These are phyloP conservation scores for Drosophila mercatorum DNA, from an alignment of 2,888 invertebrate species.

Conservation along the genomic window DNA sequence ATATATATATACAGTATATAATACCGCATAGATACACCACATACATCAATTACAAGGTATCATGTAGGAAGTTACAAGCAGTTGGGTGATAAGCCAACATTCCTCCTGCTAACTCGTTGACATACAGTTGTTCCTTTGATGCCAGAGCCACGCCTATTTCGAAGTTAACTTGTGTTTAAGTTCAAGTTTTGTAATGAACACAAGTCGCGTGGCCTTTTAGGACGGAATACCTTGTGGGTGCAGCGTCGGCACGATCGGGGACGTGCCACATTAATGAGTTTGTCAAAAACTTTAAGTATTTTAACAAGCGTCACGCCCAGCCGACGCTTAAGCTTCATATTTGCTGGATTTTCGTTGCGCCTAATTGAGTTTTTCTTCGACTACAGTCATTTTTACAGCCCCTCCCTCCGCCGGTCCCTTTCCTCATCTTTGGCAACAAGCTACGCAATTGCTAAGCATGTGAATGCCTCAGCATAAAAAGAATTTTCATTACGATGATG, in stretches of 20 bases:
- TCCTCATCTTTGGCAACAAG: too few species aligned
- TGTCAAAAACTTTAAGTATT: constrained; percentile 46
- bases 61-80: background rate
- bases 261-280: constrained; percentile 49
- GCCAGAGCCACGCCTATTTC: constrained; percentile 22
- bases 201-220: constrained; percentile 25
- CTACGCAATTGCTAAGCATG: constrained; percentile 25
- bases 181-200: constrained; percentile 30
- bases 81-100: background rate
- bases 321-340: background rate
- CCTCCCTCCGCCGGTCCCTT: too few species aligned
- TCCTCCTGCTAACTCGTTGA: constrained; percentile 40
- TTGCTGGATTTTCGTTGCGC: constrained; percentile 39
- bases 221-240: background rate
- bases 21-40: too few species aligned
- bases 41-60: background rate
- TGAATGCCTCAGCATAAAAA: constrained; percentile 59
- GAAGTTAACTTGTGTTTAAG: constrained; percentile 16
- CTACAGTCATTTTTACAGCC: constrained; percentile 6
- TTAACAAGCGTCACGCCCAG: constrained; percentile 40
- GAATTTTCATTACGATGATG: constrained; percentile 68
- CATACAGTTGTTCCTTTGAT: constrained; percentile 27
- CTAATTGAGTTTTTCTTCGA: constrained; percentile 71
- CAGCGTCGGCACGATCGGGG: background rate
- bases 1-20: too few species aligned